Base-by-base conservation (phyloP, 2,797 vertebrate genomes). In the Podarcis lilfordi region DNA sequence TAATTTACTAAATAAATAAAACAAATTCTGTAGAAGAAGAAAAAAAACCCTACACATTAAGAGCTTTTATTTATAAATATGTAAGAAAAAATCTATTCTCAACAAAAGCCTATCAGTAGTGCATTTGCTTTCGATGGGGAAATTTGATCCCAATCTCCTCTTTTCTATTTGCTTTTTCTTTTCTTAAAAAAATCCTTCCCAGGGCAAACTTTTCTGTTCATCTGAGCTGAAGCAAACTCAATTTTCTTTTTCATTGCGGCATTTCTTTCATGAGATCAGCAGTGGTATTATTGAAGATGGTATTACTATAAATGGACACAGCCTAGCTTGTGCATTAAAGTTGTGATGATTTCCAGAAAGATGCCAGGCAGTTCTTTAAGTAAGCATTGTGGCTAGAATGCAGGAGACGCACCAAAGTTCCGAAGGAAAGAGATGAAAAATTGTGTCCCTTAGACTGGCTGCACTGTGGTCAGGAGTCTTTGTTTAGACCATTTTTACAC, bases 181-280 rank as follows among this genome's bases (percentile, higher is more conserved):
- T 82, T 80, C 40, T 27, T 9, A 21, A 25, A 40, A 3, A 35
- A 32, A 40, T 8, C 8, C 2, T 68, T 77, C 69, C n/a, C 55
- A 85, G 90, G 78, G 45, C 15, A 64, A 78, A 71, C 43, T 19
- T 5, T 74, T 84, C 85, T 68, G 77, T 86, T 94, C 27, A 19
- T 87, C 84, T 90, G 76, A 89, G 66, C 64, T 93, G 91, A 91
- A 94, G 88, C 81, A 92, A 92, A 87, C 29, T 74, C 88, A 94
- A 64, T 76, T 84, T 72, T 88, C 87, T 92, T 93, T 92, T 93
- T 91, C 87, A 89, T 93, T 91, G 81, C 82, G 88, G 79, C 89
- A 93, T 94, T 84, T 92, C 84, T 93, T 95, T 89, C 88, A 90
- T 88, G 90, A 94, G 82, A 95, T 92, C 94, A 90, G 90, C 85